These are phyloP conservation scores for Drosophila putrida DNA, from an alignment of 2,888 invertebrate species.

Conservation along the genomic window DNA sequence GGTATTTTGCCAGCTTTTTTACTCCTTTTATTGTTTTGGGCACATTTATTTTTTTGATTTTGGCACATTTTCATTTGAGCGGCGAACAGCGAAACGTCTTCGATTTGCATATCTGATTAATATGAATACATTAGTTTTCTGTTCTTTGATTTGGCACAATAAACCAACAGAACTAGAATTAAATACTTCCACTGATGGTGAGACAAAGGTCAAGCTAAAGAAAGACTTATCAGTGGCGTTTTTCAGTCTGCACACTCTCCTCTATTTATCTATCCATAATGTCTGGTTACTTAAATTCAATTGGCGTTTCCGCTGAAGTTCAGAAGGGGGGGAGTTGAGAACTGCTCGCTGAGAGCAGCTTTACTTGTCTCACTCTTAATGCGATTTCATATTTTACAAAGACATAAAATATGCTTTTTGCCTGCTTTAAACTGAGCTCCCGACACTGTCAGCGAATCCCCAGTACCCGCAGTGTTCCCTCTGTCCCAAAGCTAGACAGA, in stretches of 20 bases:
- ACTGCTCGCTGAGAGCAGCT: not conserved
- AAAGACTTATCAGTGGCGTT: slow-evolving; percentile 31
- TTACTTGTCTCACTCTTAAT: slow-evolving; percentile 55
- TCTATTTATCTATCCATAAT: slow-evolving; percentile 47
- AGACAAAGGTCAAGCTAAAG: slow-evolving; percentile 63
- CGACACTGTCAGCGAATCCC: slow-evolving; percentile 5
- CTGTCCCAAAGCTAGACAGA: not conserved
- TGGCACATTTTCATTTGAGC: slow-evolving; percentile 44
- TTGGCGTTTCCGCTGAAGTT: slow-evolving; percentile 76
- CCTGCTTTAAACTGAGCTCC: slow-evolving; percentile 41
- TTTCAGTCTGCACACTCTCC: slow-evolving; percentile 1
- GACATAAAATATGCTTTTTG: slow-evolving; percentile 72
- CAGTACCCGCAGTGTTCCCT: not conserved
- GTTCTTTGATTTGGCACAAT: slow-evolving; percentile 64
- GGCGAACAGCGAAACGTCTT: slow-evolving; percentile 33
- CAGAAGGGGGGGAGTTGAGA: slow-evolving; percentile 5
- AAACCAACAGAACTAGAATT: slow-evolving; percentile 50
- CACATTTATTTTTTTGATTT: slow-evolving; percentile 6
- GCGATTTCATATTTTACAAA: slow-evolving; percentile 70
- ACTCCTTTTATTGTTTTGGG: not conserved
- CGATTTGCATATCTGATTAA: slow-evolving; percentile 82
- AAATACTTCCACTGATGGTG: slow-evolving; percentile 59
- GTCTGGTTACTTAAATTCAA: slow-evolving; percentile 77
- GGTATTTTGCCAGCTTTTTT: no score
- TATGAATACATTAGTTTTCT: slow-evolving; percentile 74